Evolutionary conservation across 2,888 invertebrate genomes (phyloP).

Genomic region (Dicyrtoma fusca): DNA sequence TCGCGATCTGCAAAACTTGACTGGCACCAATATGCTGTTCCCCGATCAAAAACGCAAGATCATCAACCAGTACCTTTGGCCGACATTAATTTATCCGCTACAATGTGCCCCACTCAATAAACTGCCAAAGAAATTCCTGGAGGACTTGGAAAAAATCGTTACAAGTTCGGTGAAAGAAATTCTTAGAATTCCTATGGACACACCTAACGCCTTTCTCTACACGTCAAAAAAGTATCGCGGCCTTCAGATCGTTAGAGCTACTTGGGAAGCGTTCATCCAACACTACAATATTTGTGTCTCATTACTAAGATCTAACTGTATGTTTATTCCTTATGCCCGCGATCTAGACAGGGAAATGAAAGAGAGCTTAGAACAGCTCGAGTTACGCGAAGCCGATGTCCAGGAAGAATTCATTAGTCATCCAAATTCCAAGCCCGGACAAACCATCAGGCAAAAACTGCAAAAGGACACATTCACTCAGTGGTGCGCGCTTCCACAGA

Average conservation of each 20-base stretch:
- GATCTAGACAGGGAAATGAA: background rate
- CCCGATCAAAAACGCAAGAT: background rate
- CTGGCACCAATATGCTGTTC: background rate
- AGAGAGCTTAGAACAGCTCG: background rate
- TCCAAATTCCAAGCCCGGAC: background rate
- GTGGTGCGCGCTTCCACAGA: conserved; percentile 11
- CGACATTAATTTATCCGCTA: conserved; percentile 8
- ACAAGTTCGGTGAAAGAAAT: conserved; percentile 20
- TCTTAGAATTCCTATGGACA: conserved; percentile 23
- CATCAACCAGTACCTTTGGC: conserved; percentile 1
- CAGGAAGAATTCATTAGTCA: background rate
- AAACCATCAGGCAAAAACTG: background rate
- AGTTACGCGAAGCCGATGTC: background rate
- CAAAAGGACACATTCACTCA: conserved; percentile 13
- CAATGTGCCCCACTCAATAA: background rate
- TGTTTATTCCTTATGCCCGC: background rate
- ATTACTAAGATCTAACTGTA: background rate
- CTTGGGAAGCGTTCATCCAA: conserved; percentile 33
- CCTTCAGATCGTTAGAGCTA: no score
- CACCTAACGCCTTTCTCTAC: conserved; percentile 37
- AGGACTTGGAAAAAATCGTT: background rate
- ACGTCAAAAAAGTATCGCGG: conserved; percentile 22
- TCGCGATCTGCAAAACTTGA: no score
- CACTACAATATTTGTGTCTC: conserved; percentile 20
- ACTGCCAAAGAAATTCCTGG: background rate